Evolutionary conservation across 2,113 vertebrate genomes (phyloP), one percentile per base, ranked within the genome.

Genomic region (Brachyhypopomus occidentalis): DNA sequence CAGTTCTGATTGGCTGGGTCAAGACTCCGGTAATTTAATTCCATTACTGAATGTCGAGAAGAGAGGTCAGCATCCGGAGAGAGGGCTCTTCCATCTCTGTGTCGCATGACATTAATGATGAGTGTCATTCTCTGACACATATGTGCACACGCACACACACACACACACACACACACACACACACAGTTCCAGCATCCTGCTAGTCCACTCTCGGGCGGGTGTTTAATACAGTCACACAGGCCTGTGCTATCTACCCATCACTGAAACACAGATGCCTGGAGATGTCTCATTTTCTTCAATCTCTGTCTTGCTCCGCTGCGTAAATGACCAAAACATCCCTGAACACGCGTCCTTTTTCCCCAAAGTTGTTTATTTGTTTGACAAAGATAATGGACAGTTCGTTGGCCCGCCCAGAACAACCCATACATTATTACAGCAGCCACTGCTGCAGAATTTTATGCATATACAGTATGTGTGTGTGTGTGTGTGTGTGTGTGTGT

Each of bases 21-120:
- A 62, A 52, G 20, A 74, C 71, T 77, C 38, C 67, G 75, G 64
- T 62, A 79, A 41, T 84, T 64, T 78, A 66, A 85, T 80, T 77
- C 75, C 81, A 72, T 80, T 84, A 83, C 71, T 30, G 41, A 79
- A 55, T 72, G 58, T 70, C 82, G 58, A 63, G 30, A 45, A 20
- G 48, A 59, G 59, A 58, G 73, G 30, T 20, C n/a, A 77, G n/a
- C 23, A 22, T 41, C 22, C 67, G 52, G 72, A 56, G 75, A 48
- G 69, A 75, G 52, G 27, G 27, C 41, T 56, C 9, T 52, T 83
- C 64, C 82, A 78, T 81, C 71, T 73, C 12, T 55, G 36, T 83
- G 80, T 72, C 38, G 16, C 66, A 78, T 71, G 72, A 45, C 64
- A 81, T 80, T 81, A 78, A 71, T 36, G 60, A 38, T 34, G 67